A percentile compares a stretch with the other conserved stretches of the same genome.
These are phyloP conservation scores for Cairina moschata DNA, from an alignment of 2,113 vertebrate genomes.

Conservation along the genomic window DNA sequence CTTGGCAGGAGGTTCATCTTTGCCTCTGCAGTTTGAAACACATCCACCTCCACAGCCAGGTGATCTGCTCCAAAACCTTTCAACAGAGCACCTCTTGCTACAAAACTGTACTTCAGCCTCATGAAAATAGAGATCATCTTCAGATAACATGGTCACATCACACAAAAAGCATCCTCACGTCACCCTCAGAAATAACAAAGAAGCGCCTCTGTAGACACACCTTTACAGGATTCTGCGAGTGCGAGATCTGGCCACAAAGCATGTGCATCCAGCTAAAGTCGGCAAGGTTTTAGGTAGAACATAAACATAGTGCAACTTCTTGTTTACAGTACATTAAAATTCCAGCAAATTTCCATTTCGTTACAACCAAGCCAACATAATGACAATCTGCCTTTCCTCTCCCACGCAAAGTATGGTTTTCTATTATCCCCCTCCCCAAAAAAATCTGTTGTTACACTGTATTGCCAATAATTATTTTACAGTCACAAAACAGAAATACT, in stretches of 20 bases:
- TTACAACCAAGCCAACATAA: too few species aligned
- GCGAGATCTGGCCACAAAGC: not conserved
- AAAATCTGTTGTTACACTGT: not conserved
- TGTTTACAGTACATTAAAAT: not conserved
- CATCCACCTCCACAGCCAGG: not conserved
- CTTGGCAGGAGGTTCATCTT: not conserved
- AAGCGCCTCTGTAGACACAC: not conserved
- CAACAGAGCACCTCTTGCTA: not conserved
- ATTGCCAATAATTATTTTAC: not conserved
- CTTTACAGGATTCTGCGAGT: not conserved
- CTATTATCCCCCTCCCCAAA: not conserved
- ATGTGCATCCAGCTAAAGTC: not conserved
- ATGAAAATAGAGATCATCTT: not conserved
- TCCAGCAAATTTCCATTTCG: not conserved
- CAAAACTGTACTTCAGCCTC: not conserved
- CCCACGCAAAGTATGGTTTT: not conserved
- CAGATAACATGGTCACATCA: not conserved
- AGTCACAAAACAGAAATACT: not conserved
- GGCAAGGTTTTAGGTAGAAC: not conserved
- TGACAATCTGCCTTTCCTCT: not conserved
- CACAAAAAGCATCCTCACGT: not conserved
- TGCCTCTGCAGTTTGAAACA: not conserved
- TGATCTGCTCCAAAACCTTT: not conserved
- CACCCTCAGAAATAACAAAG: not conserved
- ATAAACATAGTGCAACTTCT: not conserved